Percentiles rank a stretch among this genome's conserved stretches.
Conservation (phyloP, 2,113 vertebrate genomes). For the Theristicus caerulescens region DNA sequence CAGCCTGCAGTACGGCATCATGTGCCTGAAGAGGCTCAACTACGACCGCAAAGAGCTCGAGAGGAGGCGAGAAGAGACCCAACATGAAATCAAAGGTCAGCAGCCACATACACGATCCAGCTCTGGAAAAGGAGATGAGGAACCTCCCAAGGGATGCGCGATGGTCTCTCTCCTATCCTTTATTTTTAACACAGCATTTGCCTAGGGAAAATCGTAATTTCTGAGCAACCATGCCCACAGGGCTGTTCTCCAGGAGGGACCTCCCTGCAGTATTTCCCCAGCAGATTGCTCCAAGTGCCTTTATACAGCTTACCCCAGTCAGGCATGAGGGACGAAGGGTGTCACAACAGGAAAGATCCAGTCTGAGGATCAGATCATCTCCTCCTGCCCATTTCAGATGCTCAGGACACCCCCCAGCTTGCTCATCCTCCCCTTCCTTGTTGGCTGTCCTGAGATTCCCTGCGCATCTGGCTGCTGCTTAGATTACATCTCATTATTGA, state of each 20-base stretch:
- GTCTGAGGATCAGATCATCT: not conserved
- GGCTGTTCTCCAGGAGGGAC: not conserved
- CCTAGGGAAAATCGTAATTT: not conserved
- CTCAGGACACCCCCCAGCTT: not conserved
- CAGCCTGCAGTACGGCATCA: slow-evolving; percentile 96
- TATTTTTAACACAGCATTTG: not conserved
- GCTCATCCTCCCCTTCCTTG: not conserved
- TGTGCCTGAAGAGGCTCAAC: slow-evolving; percentile 97
- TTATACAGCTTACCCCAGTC: not conserved
- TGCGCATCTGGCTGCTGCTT: not conserved
- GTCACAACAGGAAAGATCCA: not conserved
- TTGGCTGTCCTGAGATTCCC: not conserved
- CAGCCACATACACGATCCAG: not conserved
- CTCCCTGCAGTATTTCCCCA: not conserved
- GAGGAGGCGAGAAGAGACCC: slow-evolving; percentile 89
- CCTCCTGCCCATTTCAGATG: not conserved
- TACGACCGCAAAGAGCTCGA: slow-evolving; percentile 97
- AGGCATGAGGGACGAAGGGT: not conserved
- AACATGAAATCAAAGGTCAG: slow-evolving; percentile 90
- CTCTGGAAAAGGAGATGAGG: not conserved
- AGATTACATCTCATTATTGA: slow-evolving; percentile 34
- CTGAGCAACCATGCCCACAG: not conserved
- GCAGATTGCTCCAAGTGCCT: not conserved
- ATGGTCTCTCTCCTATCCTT: not conserved
- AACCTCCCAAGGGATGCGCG: not conserved